phyloP scores from a whole-genome alignment of 2,888 invertebrate genomes.

The Camponotus fellah region DNA sequence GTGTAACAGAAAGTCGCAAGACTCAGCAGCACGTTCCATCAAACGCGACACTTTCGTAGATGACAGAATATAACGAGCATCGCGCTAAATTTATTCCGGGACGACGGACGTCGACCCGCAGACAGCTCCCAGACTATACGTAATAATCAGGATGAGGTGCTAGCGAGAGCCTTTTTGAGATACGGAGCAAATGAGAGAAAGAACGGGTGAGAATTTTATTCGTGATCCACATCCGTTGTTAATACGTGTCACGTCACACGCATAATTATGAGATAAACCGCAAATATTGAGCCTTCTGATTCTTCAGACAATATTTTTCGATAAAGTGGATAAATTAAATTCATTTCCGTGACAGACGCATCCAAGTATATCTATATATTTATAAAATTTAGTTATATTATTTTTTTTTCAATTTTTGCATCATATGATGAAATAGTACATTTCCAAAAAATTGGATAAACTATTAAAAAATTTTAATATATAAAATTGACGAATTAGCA shows the following conservation, averaged over 20 bases:
- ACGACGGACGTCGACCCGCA: conserved; percentile 85
- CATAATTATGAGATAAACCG: too few species aligned
- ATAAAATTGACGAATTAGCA: not conserved
- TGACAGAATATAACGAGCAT: conserved; percentile 81
- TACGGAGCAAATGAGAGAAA: conserved; percentile 8
- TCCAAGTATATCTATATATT: conserved; percentile 28
- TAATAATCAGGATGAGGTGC: conserved; percentile 69
- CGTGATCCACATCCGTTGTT: conserved; percentile 43
- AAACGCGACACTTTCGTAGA: conserved; percentile 75
- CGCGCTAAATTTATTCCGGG: conserved; percentile 83
- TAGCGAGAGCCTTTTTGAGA: conserved; percentile 27
- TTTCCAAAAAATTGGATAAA: not conserved
- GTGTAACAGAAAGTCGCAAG: conserved; percentile 14
- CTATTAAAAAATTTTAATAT: not conserved
- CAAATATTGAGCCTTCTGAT: conserved; percentile 59
- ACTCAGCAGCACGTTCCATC: conserved; percentile 11
- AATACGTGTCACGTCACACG: conserved; percentile 62
- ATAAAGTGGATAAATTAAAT: conserved; percentile 19
- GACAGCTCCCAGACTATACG: conserved; percentile 84
- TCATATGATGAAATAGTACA: not conserved
- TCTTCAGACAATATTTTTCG: not conserved
- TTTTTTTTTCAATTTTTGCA: conserved; percentile 5
- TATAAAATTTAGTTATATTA: conserved; percentile 15
- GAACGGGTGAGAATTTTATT: conserved; percentile 7
- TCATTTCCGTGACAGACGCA: conserved; percentile 1